Evolutionary conservation across 2,888 invertebrate genomes (phyloP).

Genomic region (Abscondita cerata): DNA sequence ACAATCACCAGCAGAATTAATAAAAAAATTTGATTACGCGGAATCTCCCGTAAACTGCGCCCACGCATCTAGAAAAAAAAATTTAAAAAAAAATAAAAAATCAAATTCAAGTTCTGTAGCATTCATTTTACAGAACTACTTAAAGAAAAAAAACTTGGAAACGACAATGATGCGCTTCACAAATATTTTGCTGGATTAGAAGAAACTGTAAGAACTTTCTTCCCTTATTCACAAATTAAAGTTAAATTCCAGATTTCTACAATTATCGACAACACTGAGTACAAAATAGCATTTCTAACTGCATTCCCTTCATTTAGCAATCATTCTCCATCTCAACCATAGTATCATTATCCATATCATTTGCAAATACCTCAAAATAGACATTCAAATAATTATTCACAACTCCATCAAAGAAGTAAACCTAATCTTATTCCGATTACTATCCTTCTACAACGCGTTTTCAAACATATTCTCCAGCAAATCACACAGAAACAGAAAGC

Average conservation of each 20-base stretch:
- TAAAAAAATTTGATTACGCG: background rate
- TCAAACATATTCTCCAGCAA: background rate
- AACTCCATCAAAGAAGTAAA: background rate
- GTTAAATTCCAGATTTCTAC: background rate
- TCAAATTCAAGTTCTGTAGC: background rate
- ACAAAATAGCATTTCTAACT: background rate
- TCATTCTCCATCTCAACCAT: too few relatives aligned
- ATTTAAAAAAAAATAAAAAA: background rate
- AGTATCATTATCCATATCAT: background rate
- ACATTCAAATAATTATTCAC: background rate
- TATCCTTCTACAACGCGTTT: too few relatives aligned
- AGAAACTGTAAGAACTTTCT: background rate
- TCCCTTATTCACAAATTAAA: too few relatives aligned
- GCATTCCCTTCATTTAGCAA: too few relatives aligned
- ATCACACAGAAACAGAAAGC: background rate
- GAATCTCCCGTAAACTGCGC: too few relatives aligned
- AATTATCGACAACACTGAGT: background rate
- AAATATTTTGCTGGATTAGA: too few relatives aligned
- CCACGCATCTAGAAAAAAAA: too few relatives aligned
- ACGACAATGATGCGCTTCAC: too few relatives aligned
- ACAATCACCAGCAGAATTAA: background rate
- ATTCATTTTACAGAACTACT: too few relatives aligned
- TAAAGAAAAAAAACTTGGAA: background rate
- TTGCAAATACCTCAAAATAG: background rate
- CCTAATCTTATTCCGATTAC: background rate